Base-by-base conservation (phyloP, 2,888 invertebrate species). In the Pherbina coryleti region DNA sequence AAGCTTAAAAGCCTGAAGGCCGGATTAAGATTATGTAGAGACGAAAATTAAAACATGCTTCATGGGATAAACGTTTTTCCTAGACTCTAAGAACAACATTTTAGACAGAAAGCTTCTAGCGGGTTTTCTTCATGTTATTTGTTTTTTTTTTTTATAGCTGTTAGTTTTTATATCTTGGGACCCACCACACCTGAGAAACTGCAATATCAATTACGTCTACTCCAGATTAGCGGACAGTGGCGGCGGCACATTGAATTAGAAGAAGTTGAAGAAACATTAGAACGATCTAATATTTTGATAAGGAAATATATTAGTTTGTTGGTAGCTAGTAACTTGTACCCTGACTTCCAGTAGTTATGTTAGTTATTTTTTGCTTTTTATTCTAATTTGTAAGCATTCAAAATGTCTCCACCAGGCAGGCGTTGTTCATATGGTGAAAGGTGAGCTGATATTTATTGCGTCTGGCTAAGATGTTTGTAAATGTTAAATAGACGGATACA, bases 241-340 rank as follows among this genome's bases (percentile, higher is more conserved):
- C 11, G 60, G 57, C 71, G 57, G 71, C 71, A 34, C 55, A 60
- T 37, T 72, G 25, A 57, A 57, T 64, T 62, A 66, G 44, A 64
- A 74, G 49, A 28, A 64, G 64, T 31, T 53, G 51, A 64, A 64
- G 51, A 31, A 64, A 64, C 74, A 74, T 74, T 74, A 51, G 51
- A 19, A 34, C 74, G 64, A 74, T 74, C 74, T 74, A 64, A 74
- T 74, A 74, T 51, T 64, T 64, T 51, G 74, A 74, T 74, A 74
- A 74, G 49, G n/a, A 51, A 22, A 37, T 49, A 51, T 31, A 64
- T 74, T 28, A 53, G 51, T 62, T 66, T 17, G 28, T 53, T 74
- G 74, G 74, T 74, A 51, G 49, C 72, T 17, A 37, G 19, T 31
- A 19, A 14, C 51, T 53, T 28, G 25, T 49, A 69, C 8, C 11